Percentiles rank a stretch among this genome's conserved stretches.
These are phyloP conservation scores for Maniola hyperantus DNA, from an alignment of 2,888 invertebrate species.

Conservation along the genomic window DNA sequence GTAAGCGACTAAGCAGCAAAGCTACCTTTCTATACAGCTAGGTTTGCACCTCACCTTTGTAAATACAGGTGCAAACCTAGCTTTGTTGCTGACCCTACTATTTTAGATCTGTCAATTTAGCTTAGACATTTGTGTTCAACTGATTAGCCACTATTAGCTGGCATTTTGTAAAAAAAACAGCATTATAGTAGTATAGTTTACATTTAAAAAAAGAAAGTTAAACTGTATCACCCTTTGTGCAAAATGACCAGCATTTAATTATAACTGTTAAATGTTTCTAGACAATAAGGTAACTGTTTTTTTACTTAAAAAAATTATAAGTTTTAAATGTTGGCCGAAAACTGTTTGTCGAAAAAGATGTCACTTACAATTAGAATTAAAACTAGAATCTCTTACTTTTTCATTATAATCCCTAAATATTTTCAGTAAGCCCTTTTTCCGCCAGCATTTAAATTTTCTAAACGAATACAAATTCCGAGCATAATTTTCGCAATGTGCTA, in stretches of 20 bases:
- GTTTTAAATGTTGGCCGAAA: neutral
- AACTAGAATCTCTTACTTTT: neutral
- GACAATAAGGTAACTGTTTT: no score
- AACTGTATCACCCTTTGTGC: neutral
- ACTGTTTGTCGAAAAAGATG: neutral
- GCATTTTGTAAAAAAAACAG: neutral
- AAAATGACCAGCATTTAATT: neutral
- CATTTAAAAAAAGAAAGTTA: neutral
- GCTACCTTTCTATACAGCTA: no score
- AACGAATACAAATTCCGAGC: no score
- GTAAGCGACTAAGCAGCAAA: no score
- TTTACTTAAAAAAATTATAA: no score
- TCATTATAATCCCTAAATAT: no score
- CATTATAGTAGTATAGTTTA: neutral
- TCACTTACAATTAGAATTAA: neutral
- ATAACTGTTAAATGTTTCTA: neutral
- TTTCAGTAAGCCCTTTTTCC: no score
- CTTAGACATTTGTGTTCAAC: neutral
- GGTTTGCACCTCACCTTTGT: no score
- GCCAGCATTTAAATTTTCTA: no score
- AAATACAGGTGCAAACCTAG: no score
- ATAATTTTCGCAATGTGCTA: no score
- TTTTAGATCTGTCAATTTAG: neutral
- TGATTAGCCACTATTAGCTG: neutral
- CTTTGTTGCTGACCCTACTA: no score